These are phyloP conservation scores for Agonopterix arenella DNA, from an alignment of 2,888 invertebrate genomes.

Conservation along the genomic window DNA sequence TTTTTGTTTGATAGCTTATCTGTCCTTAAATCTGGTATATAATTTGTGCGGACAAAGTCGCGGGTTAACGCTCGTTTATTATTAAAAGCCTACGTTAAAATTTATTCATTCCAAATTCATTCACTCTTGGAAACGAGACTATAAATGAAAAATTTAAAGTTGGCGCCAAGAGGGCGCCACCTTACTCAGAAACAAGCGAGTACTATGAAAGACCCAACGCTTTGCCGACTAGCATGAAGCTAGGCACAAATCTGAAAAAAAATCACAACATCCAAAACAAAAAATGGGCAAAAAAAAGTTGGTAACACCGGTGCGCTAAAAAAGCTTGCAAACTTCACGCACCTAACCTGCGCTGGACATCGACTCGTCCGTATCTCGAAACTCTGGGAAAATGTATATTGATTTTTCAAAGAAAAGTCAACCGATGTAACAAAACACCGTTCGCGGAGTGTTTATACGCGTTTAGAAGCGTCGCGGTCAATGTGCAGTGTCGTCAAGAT, in stretches of 20 bases:
- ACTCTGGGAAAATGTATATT: conserved; percentile 78
- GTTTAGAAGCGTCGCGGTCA: conserved; percentile 65
- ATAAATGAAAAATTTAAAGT: conserved; percentile 4
- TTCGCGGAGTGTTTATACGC: conserved; percentile 75
- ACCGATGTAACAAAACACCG: conserved; percentile 76
- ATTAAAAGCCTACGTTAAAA: too few relatives aligned
- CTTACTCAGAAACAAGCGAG: conserved; percentile 20
- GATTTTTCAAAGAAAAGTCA: conserved; percentile 78
- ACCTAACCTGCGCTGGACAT: conserved; percentile 78
- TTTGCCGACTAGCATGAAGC: conserved; percentile 50
- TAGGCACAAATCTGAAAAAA: conserved; percentile 65
- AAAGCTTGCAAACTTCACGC: conserved; percentile 79
- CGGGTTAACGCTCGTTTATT: too few relatives aligned
- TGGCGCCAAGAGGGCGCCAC: conserved; percentile 36
- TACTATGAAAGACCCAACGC: conserved; percentile 61
- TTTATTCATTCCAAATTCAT: too few relatives aligned
- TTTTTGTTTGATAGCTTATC: too few relatives aligned
- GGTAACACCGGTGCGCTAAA: conserved; percentile 79
- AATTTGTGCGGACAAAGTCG: too few relatives aligned
- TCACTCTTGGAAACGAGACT: too few relatives aligned
- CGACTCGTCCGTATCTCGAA: conserved; percentile 75
- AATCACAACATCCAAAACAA: conserved; percentile 76
- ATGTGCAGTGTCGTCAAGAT: conserved; percentile 72
- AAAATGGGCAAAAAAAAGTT: conserved; percentile 76
- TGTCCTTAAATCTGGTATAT: too few relatives aligned